phyloP scores from a whole-genome alignment of 2,113 vertebrate species.

The Brachypodius melanocephalos region DNA sequence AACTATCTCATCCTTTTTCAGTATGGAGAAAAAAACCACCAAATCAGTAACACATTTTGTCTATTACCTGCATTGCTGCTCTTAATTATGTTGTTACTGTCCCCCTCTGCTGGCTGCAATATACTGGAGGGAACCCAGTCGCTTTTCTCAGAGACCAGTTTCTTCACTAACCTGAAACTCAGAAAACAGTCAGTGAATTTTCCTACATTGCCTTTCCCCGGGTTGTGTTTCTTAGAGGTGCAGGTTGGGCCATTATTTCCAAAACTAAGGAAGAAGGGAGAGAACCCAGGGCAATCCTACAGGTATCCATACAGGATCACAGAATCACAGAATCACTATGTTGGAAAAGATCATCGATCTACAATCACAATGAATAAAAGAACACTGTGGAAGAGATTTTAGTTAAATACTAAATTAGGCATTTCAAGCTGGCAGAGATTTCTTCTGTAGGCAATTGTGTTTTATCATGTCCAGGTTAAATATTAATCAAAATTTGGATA shows the following conservation, averaged over 20 bases:
- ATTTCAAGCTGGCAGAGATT: not conserved
- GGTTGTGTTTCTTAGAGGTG: not conserved
- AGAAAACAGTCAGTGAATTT: conserved; percentile 9
- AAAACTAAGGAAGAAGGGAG: not conserved
- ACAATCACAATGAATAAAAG: not conserved
- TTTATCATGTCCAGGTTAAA: not conserved
- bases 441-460: not conserved
- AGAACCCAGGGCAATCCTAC: not conserved
- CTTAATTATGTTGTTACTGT: conserved; percentile 64
- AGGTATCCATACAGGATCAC: not conserved
- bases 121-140: conserved; percentile 80
- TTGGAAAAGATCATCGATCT: not conserved
- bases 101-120: conserved; percentile 78
- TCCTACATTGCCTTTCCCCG: not conserved
- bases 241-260: not conserved
- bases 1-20: not conserved
- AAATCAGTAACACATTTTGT: not conserved
- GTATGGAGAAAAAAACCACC: not conserved
- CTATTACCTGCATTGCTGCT: conserved; percentile 76
- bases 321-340: not conserved
- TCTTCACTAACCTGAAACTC: conserved; percentile 85
- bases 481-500: not conserved
- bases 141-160: conserved; percentile 80
- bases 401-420: not conserved
- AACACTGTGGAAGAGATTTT: not conserved